These are phyloP conservation scores for Garra rufa DNA, from an alignment of 2,113 vertebrate genomes.

Conservation along the genomic window DNA sequence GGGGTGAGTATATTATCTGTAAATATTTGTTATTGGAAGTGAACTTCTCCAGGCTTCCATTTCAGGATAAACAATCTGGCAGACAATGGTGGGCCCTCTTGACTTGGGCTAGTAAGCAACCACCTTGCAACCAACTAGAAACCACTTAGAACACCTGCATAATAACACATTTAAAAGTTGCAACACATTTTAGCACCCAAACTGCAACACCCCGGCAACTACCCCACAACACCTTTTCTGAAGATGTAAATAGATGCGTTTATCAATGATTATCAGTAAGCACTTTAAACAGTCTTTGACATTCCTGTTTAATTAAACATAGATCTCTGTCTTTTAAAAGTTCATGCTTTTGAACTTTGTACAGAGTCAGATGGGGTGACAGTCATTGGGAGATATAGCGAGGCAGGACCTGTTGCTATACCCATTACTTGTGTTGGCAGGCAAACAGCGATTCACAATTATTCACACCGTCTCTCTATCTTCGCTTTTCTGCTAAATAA, in stretches of 20 bases:
- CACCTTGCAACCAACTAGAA: background rate
- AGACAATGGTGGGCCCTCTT: background rate
- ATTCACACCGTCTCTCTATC: constrained; percentile 28
- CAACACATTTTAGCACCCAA: background rate
- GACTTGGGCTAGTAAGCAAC: background rate
- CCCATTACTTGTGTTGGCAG: constrained; percentile 61
- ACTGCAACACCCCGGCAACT: background rate
- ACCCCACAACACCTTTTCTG: background rate
- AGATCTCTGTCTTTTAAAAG: background rate
- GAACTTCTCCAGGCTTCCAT: too few relatives aligned
- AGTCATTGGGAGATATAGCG: constrained; percentile 63
- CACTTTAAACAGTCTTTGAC: background rate
- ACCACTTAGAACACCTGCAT: background rate
- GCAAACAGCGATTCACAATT: constrained; percentile 49
- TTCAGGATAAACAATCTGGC: background rate
- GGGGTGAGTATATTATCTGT: too few relatives aligned
- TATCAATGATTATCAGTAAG: background rate
- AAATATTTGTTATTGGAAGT: too few relatives aligned
- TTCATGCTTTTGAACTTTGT: background rate
- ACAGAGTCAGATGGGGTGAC: background rate
- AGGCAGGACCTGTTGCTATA: constrained; percentile 57
- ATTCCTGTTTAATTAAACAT: constrained; percentile 20
- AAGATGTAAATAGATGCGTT: background rate
- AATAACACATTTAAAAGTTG: background rate
- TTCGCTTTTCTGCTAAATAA: constrained; percentile 65